phyloP scores from a whole-genome alignment of 2,888 invertebrate species.

The Copidosoma aretas region DNA sequence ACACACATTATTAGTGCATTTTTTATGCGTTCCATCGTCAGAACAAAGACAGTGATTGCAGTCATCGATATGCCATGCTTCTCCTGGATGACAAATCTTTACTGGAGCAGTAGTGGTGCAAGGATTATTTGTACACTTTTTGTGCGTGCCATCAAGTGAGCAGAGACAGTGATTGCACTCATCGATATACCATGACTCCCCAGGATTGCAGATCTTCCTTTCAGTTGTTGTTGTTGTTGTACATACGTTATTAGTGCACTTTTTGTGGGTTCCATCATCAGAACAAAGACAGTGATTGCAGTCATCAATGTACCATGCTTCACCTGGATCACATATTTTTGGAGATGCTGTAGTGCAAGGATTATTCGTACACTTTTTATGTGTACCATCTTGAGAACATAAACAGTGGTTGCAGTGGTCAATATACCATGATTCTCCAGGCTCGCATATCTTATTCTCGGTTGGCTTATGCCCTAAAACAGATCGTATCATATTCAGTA shows the following conservation, averaged over 20 bases:
- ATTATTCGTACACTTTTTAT: conserved; percentile 37
- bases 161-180: background rate
- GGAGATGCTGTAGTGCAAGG: conserved; percentile 13
- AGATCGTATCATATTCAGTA: background rate
- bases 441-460: background rate
- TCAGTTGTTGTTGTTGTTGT: background rate
- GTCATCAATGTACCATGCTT: conserved; percentile 51
- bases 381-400: conserved; percentile 59
- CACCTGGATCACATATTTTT: conserved; percentile 47
- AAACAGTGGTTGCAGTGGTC: conserved; percentile 67
- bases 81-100: conserved; percentile 47
- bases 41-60: conserved; percentile 67
- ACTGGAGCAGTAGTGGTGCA: background rate
- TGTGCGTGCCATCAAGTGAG: background rate
- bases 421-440: background rate
- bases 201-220: background rate
- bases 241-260: conserved; percentile 33
- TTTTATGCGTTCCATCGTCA: conserved; percentile 58
- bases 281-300: conserved; percentile 67
- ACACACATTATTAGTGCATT: conserved; percentile 20
- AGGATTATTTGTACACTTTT: background rate
- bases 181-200: background rate
- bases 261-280: conserved; percentile 58
- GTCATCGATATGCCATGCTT: conserved; percentile 51
- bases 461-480: background rate